Evolutionary conservation across 1,140 invertebrate genomes (phyloP), one percentile per base, ranked within the genome.

Genomic region (Thalassaphorura encarpata): DNA sequence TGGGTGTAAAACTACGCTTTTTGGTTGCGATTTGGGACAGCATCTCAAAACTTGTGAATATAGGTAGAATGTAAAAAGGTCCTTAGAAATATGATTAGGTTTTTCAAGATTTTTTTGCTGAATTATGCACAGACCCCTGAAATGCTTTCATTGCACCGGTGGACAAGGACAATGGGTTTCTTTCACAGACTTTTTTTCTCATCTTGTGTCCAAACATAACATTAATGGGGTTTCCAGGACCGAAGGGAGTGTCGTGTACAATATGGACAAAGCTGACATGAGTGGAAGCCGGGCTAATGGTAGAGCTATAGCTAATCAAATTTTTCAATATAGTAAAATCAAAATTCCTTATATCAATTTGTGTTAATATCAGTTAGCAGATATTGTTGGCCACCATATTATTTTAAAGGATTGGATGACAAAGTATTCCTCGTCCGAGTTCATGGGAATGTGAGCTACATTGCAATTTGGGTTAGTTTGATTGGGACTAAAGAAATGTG

Each of bases 381-480:
- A 24, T 62, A 46, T 31, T 58, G 48, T 31, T 62, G 61, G 61
- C 57, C 61, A 23, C 56, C 53, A 23, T 54, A 54, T 28, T 62
- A 56, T 19, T 55, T 59, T 21, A 59, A 55, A 13, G 40, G 43
- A 0, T 50, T 52, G 5, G 52, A 33, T 4, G 28, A 46, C 2
- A 42, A 57, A 8, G 58, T 47, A 0, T 62, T 62, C 28, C 54
- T 62, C 3, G n/a, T 62, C 0, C 26, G 53, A 13, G 26, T 59
- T 15, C 41, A 56, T 47, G 53, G 33, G 18, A 36, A 42, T 3
- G 36, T 56, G 15, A 29, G 26, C 3, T 56, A 52, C 27, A 40
- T 59, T 1, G 56, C 42, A 19, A 36, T 45, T 19, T 62, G 49
- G 36, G 49, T 62, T 2, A 24, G 43, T n/a, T 39, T 58, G 16